Conservation (phyloP, 2,797 vertebrate species). For the Danio albolineatus region DNA sequence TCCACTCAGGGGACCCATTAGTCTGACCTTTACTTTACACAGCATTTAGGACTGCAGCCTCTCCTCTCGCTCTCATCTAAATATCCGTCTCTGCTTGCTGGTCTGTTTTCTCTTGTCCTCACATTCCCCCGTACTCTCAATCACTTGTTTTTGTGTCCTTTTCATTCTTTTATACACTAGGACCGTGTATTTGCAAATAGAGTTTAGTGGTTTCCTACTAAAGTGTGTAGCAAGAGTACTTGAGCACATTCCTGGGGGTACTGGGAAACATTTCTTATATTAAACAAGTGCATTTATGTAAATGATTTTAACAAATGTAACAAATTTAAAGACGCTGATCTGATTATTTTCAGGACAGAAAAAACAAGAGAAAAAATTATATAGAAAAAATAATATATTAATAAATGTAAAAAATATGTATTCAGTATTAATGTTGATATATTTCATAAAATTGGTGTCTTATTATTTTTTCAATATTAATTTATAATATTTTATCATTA, state of each 20-base stretch:
- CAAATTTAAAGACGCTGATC: neutral
- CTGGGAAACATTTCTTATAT: neutral
- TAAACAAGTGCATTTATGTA: neutral
- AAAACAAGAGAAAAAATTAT: too few relatives aligned
- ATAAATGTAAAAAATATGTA: too few relatives aligned
- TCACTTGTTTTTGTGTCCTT: neutral
- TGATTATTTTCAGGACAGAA: neutral
- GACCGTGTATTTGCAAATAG: neutral
- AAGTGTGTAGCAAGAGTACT: neutral
- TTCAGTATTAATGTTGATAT: too few relatives aligned
- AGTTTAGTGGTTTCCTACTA: slow-evolving; percentile 1
- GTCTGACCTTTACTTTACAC: slow-evolving; percentile 77
- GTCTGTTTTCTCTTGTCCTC: slow-evolving; percentile 33
- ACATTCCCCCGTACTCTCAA: slow-evolving; percentile 1
- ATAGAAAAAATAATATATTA: neutral
- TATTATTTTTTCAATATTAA: too few relatives aligned
- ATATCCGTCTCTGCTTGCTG: slow-evolving; percentile 56
- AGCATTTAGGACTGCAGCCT: slow-evolving; percentile 53
- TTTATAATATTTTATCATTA: too few relatives aligned
- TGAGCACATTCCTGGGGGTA: neutral
- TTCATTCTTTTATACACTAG: slow-evolving; percentile 22
- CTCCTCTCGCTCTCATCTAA: slow-evolving; percentile 42
- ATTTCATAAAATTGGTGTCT: too few relatives aligned
- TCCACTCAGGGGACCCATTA: slow-evolving; percentile 75
- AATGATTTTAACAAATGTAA: neutral